phyloP scores from a whole-genome alignment of 2,113 vertebrate genomes.

The Oncorhynchus kisutch region DNA sequence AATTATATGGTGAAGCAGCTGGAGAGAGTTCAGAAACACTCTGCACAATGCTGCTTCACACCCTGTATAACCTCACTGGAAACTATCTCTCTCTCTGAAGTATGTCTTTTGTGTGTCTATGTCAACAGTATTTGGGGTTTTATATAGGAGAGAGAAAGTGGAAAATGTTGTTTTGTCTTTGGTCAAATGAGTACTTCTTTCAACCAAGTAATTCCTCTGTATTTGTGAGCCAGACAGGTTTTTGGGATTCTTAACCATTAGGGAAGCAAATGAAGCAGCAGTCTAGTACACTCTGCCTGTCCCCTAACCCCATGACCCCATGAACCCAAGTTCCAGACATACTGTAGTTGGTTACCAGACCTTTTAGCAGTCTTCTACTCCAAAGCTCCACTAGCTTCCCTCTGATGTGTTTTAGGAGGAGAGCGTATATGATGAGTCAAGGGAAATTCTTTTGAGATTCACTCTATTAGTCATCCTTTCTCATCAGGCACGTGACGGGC shows the following conservation, averaged over 20 bases:
- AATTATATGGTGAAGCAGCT: constrained; percentile 7
- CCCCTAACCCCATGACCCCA: not conserved
- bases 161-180: too few species aligned
- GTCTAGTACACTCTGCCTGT: not conserved
- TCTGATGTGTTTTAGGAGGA: not conserved
- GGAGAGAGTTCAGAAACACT: constrained; percentile 18
- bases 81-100: not conserved
- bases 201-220: too few species aligned
- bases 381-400: not conserved
- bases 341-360: not conserved
- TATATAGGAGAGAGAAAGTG: too few species aligned
- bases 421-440: not conserved
- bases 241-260: not conserved
- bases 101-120: not conserved
- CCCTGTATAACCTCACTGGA: not conserved
- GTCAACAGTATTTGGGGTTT: too few species aligned
- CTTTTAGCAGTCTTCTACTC: too few species aligned
- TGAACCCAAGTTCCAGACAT: not conserved
- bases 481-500: not conserved
- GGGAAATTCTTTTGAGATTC: not conserved
- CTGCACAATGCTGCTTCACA: constrained; percentile 9
- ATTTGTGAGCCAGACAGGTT: not conserved
- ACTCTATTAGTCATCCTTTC: not conserved
- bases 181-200: too few species aligned
- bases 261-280: not conserved